Percentiles rank a stretch among this genome's conserved stretches.
phyloP scores from a whole-genome alignment of 2,113 vertebrate species.

The Pavo muticus region DNA sequence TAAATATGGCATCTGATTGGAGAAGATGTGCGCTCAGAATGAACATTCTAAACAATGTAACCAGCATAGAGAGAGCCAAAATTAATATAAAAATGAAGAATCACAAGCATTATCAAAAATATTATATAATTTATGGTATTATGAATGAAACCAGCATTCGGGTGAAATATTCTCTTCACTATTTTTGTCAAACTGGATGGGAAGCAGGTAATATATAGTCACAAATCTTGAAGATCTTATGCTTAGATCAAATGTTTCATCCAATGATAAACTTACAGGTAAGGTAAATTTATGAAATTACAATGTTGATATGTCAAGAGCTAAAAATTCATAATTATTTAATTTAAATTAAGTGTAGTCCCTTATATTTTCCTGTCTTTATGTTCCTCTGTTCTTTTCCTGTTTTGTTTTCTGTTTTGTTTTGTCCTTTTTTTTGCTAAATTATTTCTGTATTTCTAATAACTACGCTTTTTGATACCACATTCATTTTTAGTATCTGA shows the following conservation, averaged over 20 bases:
- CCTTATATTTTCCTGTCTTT: not conserved
- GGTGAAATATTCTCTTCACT: not conserved
- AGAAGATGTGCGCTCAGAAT: not conserved
- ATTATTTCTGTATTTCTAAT: not conserved
- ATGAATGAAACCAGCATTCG: constrained; percentile 18
- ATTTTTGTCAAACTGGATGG: not conserved
- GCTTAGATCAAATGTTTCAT: not conserved
- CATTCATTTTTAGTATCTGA: not conserved
- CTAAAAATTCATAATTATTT: not conserved
- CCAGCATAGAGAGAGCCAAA: not conserved
- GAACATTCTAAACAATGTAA: constrained; percentile 3
- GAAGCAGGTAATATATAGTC: not conserved
- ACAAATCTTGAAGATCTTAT: not conserved
- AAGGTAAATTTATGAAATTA: not conserved
- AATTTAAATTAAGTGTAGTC: not conserved
- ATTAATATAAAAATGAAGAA: not conserved
- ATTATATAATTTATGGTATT: not conserved
- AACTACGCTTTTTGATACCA: not conserved
- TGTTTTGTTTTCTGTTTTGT: not conserved
- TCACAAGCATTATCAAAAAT: not conserved
- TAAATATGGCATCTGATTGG: not conserved
- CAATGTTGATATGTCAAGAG: not conserved
- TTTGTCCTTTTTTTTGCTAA: not conserved
- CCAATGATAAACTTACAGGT: not conserved
- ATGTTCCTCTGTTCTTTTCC: not conserved